Conservation (phyloP, 2,113 vertebrate genomes). For the Oncorhynchus masou region DNA sequence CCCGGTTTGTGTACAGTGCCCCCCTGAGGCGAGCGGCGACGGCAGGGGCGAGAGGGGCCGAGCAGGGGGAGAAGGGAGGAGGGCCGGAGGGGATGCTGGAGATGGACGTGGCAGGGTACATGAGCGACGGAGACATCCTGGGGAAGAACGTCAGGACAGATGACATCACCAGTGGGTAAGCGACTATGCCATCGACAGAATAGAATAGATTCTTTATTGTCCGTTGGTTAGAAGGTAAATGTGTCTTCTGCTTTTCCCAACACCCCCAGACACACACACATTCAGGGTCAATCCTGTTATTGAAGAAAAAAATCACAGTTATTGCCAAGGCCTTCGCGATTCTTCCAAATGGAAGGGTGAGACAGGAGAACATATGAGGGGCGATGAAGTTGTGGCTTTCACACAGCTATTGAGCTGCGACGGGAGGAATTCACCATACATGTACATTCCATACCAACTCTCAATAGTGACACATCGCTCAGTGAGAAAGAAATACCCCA, state of each 20-base stretch:
- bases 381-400: neutral
- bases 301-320: neutral
- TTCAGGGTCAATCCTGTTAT: too few relatives aligned
- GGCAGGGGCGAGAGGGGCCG: slow-evolving; percentile 76
- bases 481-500: slow-evolving; percentile 33
- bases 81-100: slow-evolving; percentile 78
- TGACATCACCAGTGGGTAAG: slow-evolving; percentile 87
- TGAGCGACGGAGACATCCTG: slow-evolving; percentile 93
- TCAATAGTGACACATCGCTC: slow-evolving; percentile 28
- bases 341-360: neutral
- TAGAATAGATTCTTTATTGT: too few relatives aligned
- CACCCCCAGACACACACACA: too few relatives aligned
- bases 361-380: neutral
- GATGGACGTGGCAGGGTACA: slow-evolving; percentile 86
- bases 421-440: neutral
- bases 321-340: neutral
- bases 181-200: neutral
- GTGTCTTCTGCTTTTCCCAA: too few relatives aligned
- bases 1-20: slow-evolving; percentile 87
- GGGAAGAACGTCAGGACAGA: slow-evolving; percentile 83
- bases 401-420: neutral
- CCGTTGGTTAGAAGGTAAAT: too few relatives aligned
- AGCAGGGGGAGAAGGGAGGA: slow-evolving; percentile 80
- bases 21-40: slow-evolving; percentile 78
- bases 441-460: neutral